Evolutionary conservation across 2,888 invertebrate genomes (phyloP), one percentile per base, ranked within the genome.

Genomic region (Dynastes tityus): DNA sequence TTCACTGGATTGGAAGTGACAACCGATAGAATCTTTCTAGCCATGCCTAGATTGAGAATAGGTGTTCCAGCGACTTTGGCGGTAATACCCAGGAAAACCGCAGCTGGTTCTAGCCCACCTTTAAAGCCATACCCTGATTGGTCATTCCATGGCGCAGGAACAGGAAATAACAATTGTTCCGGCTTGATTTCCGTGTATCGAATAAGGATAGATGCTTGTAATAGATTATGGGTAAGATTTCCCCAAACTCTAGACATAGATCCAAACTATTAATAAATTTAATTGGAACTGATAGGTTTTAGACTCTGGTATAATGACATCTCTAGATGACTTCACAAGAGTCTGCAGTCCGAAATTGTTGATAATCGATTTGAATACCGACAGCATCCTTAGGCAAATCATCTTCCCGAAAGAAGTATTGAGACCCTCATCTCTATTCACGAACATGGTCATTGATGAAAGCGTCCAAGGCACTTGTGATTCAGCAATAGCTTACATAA

Each of bases 321-420:
- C 94, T 4, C 87, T 95, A 75, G 94, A 94, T 78, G 93, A 94
- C 85, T 94, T 92, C 84, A 90, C 89, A 71, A 88, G 90, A 11
- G 90, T 91, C 13, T 96, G 96, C 85, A 94, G 94, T 0, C 96
- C 96, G 3, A 96, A 96, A 89, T 91, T 96, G 74, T 91, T 96
- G 76, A 92, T 96, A 77, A 95, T 96, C 83, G 95, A 96, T 85
- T 90, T 95, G 85, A 91, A 91, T 75, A 95, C 94, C 0, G 94
- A 95, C 86, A 91, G 90, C 80, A 88, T 94, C 83, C 92, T 94
- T 79, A 89, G 93, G 68, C 93, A 93, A 79, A 92, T 95, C 29
- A 92, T 94, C 81, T 95, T 96, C 86, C 96, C 96, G 0, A 90
- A 91, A 6, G 92, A 94, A 86, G 92, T 94, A 29, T 87, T 95